Base-by-base conservation (phyloP, 2,888 invertebrate species). In the Drosophila lutescens region DNA sequence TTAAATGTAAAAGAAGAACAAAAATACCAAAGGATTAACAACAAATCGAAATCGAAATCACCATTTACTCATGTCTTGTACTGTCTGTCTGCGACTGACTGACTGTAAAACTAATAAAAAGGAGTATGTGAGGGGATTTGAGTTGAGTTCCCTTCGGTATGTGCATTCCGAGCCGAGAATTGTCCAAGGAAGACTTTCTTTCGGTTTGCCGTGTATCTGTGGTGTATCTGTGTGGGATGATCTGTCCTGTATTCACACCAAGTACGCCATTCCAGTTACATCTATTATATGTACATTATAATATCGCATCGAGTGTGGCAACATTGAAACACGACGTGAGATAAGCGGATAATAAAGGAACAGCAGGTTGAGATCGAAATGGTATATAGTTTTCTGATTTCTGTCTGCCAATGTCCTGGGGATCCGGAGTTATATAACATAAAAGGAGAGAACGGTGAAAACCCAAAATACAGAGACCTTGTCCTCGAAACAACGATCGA, bases 21-120 rank as follows among this genome's bases (percentile, higher is more conserved):
- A 60, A 75, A 74, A 69, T 62, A 69, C 53, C 57, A 59, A 67
- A 56, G 68, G 49, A 74, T 62, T 76, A 76, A 75, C 63, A 74
- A 76, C 70, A 74, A 49, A 75, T 69, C 40, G 70, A 55, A 67
- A 67, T 55, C 56, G 55, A 47, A 59, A 55, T 69, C 49, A 49
- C 49, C 34, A 34, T 67, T 69, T 68, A 30, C 36, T 70, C 32
- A 41, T 69, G 55, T 65, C 67, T 53, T 53, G 30, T 50, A 36
- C 44, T 62, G 62, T 62, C 51, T 58, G 51, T 43, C 51, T 54
- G 30, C 46, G 61, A n/a, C 26, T 56, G 57, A 20, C 56, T 56
- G 57, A 43, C 6, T 20, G 10, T 13, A 56, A 13, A 50, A 57
- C 53, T 36, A 15, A 54, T 4, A 32, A 41, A 32, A 32, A 12